phyloP scores from a whole-genome alignment of 2,113 vertebrate species.

The Tringa solitaria region DNA sequence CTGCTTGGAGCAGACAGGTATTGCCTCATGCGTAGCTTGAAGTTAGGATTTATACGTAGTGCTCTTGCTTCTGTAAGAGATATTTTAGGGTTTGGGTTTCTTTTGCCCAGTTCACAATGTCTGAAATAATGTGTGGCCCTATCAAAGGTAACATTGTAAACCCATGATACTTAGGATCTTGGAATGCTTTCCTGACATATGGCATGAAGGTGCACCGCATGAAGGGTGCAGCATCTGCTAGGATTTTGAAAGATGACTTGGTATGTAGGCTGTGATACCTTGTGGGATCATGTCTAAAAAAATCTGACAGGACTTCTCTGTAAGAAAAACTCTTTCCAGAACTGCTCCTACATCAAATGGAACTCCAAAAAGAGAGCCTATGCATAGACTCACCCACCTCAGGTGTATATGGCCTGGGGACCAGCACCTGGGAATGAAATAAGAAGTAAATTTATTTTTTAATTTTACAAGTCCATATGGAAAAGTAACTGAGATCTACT shows the following conservation, averaged over 20 bases:
- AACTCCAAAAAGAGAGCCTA: background rate
- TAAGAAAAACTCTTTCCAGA: background rate
- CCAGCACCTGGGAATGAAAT: background rate
- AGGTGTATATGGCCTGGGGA: background rate
- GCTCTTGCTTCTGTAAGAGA: background rate
- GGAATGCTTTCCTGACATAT: background rate
- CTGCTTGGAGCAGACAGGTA: background rate
- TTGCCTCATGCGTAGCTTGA: background rate
- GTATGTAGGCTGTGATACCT: background rate
- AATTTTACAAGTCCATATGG: background rate
- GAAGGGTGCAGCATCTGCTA: background rate
- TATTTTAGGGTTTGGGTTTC: background rate
- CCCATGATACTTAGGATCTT: background rate
- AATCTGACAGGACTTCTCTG: background rate
- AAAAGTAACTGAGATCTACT: background rate
- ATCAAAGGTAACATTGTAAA: background rate
- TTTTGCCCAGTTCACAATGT: background rate
- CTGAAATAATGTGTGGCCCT: background rate
- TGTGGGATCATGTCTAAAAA: background rate
- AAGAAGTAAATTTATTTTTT: background rate
- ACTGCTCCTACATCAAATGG: background rate
- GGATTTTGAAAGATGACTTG: background rate
- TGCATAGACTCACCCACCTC: background rate
- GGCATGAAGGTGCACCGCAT: background rate
- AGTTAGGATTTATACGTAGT: background rate